These are phyloP conservation scores for Gerosis bhagava DNA, from an alignment of 2,888 invertebrate species.

Conservation along the genomic window DNA sequence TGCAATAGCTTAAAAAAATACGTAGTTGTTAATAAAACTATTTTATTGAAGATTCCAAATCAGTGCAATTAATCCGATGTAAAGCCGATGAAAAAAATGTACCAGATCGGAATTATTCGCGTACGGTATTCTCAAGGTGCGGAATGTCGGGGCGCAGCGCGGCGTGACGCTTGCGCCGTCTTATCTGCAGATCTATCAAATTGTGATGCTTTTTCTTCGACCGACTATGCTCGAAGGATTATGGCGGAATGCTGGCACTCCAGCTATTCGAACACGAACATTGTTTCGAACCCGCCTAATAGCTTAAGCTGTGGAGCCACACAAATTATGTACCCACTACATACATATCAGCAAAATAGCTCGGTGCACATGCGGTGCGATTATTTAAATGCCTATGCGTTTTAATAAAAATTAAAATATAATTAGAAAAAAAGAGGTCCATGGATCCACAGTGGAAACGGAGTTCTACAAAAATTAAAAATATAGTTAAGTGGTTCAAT, in stretches of 20 bases:
- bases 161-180: conserved; percentile 49
- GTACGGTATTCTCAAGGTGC: conserved; percentile 43
- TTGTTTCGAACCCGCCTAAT: conserved; percentile 32
- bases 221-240: conserved; percentile 46
- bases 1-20: too few relatives aligned
- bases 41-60: conserved; percentile 54
- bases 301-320: conserved; percentile 23
- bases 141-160: conserved; percentile 43
- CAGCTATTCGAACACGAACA: conserved; percentile 40
- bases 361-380: too few relatives aligned
- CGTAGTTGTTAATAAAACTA: conserved; percentile 54
- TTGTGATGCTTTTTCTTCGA: conserved; percentile 52
- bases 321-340: too few relatives aligned
- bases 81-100: conserved; percentile 36
- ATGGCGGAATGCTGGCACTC: conserved; percentile 39
- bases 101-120: conserved; percentile 22
- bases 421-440: too few relatives aligned
- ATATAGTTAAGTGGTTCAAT: too few relatives aligned
- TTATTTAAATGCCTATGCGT: too few relatives aligned
- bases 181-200: conserved; percentile 58
- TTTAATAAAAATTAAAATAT: too few relatives aligned
- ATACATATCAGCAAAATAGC: too few relatives aligned
- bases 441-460: too few relatives aligned
- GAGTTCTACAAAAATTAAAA: too few relatives aligned
- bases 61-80: conserved; percentile 54